Evolutionary conservation across 2,888 invertebrate species (phyloP).

Genomic region (Drosophila subsilvestris): DNA sequence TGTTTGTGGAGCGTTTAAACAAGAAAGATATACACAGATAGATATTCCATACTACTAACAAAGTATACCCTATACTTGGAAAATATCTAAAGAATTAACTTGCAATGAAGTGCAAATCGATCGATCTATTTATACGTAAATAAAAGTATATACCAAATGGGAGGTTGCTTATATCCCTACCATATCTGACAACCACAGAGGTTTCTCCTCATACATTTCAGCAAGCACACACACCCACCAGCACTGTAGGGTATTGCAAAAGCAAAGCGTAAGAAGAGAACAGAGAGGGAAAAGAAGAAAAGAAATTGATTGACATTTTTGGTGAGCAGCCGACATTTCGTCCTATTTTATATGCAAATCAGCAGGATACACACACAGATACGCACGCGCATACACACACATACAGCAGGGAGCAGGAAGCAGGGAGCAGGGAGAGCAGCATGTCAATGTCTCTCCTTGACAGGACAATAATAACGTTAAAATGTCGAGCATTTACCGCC

Average conservation of each 20-base stretch:
- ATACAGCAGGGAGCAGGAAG: neutral
- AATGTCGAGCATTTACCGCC: slow-evolving; percentile 70
- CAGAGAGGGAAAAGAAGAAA: slow-evolving; percentile 31
- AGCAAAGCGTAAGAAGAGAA: slow-evolving; percentile 5
- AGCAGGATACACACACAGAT: slow-evolving; percentile 46
- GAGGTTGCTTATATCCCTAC: too few relatives aligned
- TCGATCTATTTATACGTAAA: too few relatives aligned
- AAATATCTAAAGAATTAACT: neutral
- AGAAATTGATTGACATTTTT: slow-evolving; percentile 79
- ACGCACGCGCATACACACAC: slow-evolving; percentile 25
- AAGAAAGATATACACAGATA: neutral
- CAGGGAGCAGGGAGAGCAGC: slow-evolving; percentile 36
- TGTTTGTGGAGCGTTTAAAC: slow-evolving; percentile 57
- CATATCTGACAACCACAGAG: too few relatives aligned
- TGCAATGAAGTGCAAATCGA: too few relatives aligned
- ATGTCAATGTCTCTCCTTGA: slow-evolving; percentile 80
- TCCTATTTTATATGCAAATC: slow-evolving; percentile 75
- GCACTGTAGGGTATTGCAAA: neutral
- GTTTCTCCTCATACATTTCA: too few relatives aligned
- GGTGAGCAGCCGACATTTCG: slow-evolving; percentile 76
- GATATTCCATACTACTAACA: neutral
- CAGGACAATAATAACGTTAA: slow-evolving; percentile 81
- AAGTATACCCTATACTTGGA: neutral
- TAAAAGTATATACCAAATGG: neutral
- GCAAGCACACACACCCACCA: neutral